Evolutionary conservation across 2,888 invertebrate genomes (phyloP).

Genomic region (Acrocyrtus sp.): DNA sequence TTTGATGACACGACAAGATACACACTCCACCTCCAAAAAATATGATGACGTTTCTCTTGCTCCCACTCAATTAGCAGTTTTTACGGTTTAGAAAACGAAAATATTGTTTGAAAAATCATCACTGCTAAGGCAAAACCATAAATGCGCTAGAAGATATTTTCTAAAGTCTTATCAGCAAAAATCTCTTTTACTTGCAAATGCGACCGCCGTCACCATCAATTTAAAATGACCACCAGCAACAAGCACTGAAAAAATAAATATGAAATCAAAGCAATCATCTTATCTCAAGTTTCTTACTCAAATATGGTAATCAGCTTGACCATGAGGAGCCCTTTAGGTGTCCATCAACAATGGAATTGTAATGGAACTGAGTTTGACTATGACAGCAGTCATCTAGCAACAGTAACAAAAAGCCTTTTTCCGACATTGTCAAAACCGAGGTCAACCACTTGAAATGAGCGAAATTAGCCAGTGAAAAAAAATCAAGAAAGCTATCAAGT

Average conservation of each 20-base stretch:
- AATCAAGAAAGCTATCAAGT: neutral
- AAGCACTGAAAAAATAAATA: neutral
- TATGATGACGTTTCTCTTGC: neutral
- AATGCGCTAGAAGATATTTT: no score
- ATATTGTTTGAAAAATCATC: neutral
- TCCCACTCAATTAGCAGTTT: neutral
- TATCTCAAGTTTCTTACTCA: conserved; percentile 3
- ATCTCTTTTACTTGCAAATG: neutral
- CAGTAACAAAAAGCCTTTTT: conserved; percentile 7
- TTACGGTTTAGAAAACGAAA: no score
- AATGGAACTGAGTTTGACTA: no score
- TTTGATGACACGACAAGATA: neutral
- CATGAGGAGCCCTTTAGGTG: conserved; percentile 32
- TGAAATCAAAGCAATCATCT: neutral
- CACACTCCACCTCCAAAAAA: no score
- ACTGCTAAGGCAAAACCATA: no score
- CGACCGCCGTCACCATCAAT: conserved; percentile 1
- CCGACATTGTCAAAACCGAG: conserved; percentile 43
- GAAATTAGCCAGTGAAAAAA: neutral
- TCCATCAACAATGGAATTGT: conserved; percentile 10
- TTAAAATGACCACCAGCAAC: conserved; percentile 8
- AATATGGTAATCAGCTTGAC: conserved; percentile 35
- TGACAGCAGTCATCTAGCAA: no score
- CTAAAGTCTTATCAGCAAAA: no score
- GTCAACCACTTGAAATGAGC: conserved; percentile 22